These are phyloP conservation scores for Meteorus colon DNA, from an alignment of 2,888 invertebrate species.

Conservation along the genomic window DNA sequence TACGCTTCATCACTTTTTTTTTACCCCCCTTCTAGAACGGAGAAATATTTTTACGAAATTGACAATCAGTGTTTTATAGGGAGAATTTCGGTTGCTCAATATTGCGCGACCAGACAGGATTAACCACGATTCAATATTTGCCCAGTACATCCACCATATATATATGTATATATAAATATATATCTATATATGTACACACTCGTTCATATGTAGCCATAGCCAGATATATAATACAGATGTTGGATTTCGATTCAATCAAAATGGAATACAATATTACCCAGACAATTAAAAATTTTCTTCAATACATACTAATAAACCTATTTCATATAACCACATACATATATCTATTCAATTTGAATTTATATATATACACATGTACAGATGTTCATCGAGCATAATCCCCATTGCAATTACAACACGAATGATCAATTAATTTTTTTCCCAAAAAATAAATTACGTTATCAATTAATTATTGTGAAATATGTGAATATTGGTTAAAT, in stretches of 20 bases:
- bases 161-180: slow-evolving; percentile 30
- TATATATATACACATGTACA: neutral
- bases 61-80: slow-evolving; percentile 30
- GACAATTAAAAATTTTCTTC: slow-evolving; percentile 9
- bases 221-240: slow-evolving; percentile 6
- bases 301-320: slow-evolving; percentile 6
- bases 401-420: neutral
- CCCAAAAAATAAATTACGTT: slow-evolving; percentile 3
- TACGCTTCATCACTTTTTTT: neutral
- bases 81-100: slow-evolving; percentile 29
- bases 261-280: slow-evolving; percentile 21
- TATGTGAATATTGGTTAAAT: neutral
- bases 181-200: no score
- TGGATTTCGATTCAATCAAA: slow-evolving; percentile 51
- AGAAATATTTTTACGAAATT: slow-evolving; percentile 28
- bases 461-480: neutral
- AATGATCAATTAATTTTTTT: slow-evolving; percentile 3
- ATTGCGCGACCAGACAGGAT: slow-evolving; percentile 37
- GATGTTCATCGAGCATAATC: neutral
- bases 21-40: neutral
- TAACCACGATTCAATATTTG: slow-evolving; percentile 50
- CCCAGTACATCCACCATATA: slow-evolving; percentile 37
- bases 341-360: no score
- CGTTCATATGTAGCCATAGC: no score
- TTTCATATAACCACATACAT: neutral